Evolutionary conservation across 2,797 vertebrate species (phyloP), one percentile per base, ranked within the genome.

Genomic region (Esox masquinongy): DNA sequence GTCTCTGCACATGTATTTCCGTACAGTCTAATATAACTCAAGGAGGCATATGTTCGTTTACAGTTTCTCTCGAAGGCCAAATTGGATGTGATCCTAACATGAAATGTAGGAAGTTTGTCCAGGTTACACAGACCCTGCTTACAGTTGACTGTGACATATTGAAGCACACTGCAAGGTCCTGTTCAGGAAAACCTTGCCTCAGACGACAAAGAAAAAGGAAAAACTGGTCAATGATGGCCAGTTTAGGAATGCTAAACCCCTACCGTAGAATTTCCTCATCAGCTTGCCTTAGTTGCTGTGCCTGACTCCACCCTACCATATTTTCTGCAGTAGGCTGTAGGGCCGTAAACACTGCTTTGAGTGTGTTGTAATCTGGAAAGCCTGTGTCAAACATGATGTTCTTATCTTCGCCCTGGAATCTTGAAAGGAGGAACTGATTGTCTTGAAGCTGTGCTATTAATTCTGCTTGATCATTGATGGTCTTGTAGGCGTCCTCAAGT

Each of bases 61-160:
- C 14, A 36, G 49, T 43, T 19, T 26, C n/a, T n/a, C 49, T 59
- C 16, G 36, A 68, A 24, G 74, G 50, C 64, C 74, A 75, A 19
- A 75, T 15, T 4, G 22, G 47, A 0, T 69, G 26, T 19, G 74
- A 70, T 63, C 68, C 74, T 7, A 70, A 26, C 74, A 76, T 76
- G 29, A 70, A 63, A n/a, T 76, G 63, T 1, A 76, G 51, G n/a
- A 59, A 70, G 68, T 76, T 70, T 43, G 36, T 29, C 51, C 74
- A 76, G 29, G 74, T 76, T 1, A 76, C 26, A 47, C 67, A 70
- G 9, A 61, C 29, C n/a, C 74, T 70, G 22, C 51, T 70, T 8
- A 70, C 74, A 2, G 67, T 70, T 59, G 74, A 70, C 68, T 68
- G 74, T 34, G 74, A 75, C n/a, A 75, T 63, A 53, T 75, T 49